Conservation (phyloP, 1,140 invertebrate species). For the Charaxes varanes region DNA sequence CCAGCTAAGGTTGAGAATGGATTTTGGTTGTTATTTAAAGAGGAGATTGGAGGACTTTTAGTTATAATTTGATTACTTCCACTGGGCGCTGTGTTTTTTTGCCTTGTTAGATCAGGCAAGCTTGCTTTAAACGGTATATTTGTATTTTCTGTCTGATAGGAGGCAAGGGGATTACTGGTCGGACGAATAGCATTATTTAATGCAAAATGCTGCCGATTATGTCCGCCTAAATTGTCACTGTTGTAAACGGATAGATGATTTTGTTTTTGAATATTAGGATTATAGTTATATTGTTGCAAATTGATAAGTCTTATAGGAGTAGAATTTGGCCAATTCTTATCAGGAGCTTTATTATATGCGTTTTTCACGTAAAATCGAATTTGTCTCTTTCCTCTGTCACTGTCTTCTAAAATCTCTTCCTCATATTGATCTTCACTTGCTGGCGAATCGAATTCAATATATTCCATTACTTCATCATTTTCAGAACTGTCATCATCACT, state of each 20-base stretch:
- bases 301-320: constrained; percentile 41
- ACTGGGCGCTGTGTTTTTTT: constrained; percentile 36
- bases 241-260: constrained; percentile 33
- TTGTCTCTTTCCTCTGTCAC: constrained; percentile 69
- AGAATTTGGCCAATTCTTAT: constrained; percentile 35
- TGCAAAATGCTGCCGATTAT: constrained; percentile 23
- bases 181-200: constrained; percentile 37
- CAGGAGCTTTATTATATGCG: constrained; percentile 36
- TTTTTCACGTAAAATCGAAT: constrained; percentile 59
- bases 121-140: constrained; percentile 50
- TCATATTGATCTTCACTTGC: constrained; percentile 25
- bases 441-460: constrained; percentile 33
- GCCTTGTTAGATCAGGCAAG: constrained; percentile 39
- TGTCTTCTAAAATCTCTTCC: constrained; percentile 32
- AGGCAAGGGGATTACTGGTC: constrained; percentile 33
- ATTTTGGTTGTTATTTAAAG: constrained; percentile 55
- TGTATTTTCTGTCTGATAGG: constrained; percentile 34
- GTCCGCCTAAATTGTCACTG: constrained; percentile 29
- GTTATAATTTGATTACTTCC: constrained; percentile 58
- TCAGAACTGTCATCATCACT: constrained; percentile 29
- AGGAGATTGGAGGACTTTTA: constrained; percentile 72
- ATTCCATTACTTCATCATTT: constrained; percentile 48
- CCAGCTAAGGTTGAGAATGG: constrained; percentile 69
- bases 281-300: constrained; percentile 38
- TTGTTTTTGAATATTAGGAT: constrained; percentile 37